A percentile compares a stretch with the other conserved stretches of the same genome.
phyloP scores from a whole-genome alignment of 1,140 invertebrate genomes.

The Drosophila rufa region DNA sequence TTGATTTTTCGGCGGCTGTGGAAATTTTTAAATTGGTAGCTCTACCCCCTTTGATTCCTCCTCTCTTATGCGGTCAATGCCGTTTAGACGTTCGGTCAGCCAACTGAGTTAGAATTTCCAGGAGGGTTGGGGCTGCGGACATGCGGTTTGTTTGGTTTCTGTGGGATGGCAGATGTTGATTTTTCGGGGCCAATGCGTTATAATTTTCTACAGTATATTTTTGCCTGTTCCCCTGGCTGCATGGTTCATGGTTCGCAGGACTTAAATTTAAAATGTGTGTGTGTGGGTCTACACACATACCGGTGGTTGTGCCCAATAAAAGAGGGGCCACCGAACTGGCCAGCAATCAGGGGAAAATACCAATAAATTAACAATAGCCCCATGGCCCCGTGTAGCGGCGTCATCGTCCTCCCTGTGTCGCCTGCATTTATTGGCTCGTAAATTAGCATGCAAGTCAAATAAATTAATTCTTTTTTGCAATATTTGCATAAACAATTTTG shows the following conservation, averaged over 20 bases:
- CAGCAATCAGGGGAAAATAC: conserved; percentile 39
- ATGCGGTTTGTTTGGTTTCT: conserved; percentile 80
- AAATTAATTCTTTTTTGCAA: conserved; percentile 83
- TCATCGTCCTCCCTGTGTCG: conserved; percentile 5
- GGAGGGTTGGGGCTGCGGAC: conserved; percentile 24
- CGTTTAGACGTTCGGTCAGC: conserved; percentile 75
- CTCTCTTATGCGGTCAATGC: conserved; percentile 76
- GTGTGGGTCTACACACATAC: conserved; percentile 71
- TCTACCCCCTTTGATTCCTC: not conserved
- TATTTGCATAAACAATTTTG: conserved; percentile 84
- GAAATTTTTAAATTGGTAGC: conserved; percentile 78
- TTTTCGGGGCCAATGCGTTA: conserved; percentile 79
- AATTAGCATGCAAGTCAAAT: conserved; percentile 83
- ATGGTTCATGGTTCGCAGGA: conserved; percentile 28
- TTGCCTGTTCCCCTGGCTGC: conserved; percentile 18
- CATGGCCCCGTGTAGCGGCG: conserved; percentile 16
- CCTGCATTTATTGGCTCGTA: conserved; percentile 78
- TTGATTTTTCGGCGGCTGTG: conserved; percentile 71
- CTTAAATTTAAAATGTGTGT: conserved; percentile 77
- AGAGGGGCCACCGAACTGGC: not conserved
- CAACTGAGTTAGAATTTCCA: conserved; percentile 48
- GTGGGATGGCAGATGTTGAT: conserved; percentile 78
- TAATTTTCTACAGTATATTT: conserved; percentile 68
- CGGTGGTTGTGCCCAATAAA: conserved; percentile 23
- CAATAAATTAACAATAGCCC: conserved; percentile 79